Evolutionary conservation across 2,888 invertebrate genomes (phyloP).

Genomic region (Watsonalla binaria): DNA sequence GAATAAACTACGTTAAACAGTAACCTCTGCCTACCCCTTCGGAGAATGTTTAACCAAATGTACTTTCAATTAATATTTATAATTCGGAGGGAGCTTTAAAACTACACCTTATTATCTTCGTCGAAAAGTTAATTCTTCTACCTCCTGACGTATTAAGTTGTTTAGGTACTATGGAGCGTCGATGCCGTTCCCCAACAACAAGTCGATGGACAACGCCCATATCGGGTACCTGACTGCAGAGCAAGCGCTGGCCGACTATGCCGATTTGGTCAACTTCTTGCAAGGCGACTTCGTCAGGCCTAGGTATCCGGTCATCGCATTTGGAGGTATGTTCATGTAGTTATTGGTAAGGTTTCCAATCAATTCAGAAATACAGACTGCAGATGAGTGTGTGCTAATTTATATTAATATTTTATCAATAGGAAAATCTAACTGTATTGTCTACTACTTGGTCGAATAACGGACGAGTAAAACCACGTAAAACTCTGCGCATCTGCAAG

Average conservation of each 20-base stretch:
- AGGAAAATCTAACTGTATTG: too few relatives aligned
- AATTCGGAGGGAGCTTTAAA: too few relatives aligned
- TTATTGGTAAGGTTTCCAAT: conserved; percentile 20
- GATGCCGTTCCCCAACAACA: conserved; percentile 91
- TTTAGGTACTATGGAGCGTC: conserved; percentile 92
- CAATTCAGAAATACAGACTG: background rate
- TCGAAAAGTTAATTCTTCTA: background rate
- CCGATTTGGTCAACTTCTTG: conserved; percentile 85
- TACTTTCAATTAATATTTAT: too few relatives aligned
- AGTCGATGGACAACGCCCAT: conserved; percentile 82
- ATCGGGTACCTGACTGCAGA: conserved; percentile 91
- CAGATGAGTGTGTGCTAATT: too few relatives aligned
- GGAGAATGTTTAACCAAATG: too few relatives aligned
- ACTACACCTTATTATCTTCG: too few relatives aligned
- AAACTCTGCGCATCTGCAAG: too few relatives aligned
- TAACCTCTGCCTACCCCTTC: too few relatives aligned
- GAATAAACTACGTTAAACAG: too few relatives aligned
- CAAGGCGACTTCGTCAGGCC: conserved; percentile 61
- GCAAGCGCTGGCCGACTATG: conserved; percentile 97
- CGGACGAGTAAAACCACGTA: too few relatives aligned
- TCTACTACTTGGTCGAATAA: too few relatives aligned
- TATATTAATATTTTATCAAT: too few relatives aligned
- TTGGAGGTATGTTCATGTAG: conserved; percentile 70
- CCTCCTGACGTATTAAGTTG: background rate
- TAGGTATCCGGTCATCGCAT: conserved; percentile 88